phyloP scores from a whole-genome alignment of 2,797 vertebrate species.

The Parauchenoglanis ngamensis region DNA sequence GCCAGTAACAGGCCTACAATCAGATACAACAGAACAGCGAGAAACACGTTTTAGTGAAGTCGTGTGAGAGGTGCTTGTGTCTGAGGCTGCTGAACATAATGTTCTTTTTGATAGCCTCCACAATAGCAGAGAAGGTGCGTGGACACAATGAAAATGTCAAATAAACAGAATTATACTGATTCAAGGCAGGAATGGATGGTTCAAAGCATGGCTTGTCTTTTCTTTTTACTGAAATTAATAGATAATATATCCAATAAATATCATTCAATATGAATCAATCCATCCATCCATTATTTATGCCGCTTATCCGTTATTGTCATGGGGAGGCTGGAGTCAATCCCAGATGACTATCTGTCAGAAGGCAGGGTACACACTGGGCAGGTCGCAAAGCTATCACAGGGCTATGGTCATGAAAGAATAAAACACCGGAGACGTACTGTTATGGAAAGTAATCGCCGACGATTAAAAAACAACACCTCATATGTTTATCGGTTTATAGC shows the following conservation, averaged over 20 bases:
- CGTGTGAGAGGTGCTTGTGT: neutral
- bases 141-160: neutral
- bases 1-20: neutral
- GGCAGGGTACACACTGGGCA: too few species aligned
- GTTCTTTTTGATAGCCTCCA: neutral
- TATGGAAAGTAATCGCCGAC: neutral
- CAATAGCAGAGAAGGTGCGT: neutral
- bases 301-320: too few species aligned
- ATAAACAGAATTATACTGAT: neutral
- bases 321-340: too few species aligned
- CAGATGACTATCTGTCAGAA: too few species aligned
- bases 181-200: neutral
- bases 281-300: too few species aligned
- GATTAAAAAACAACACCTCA: neutral
- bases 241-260: neutral
- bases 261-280: too few species aligned
- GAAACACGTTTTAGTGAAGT: neutral
- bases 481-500: neutral
- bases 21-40: neutral
- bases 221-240: neutral
- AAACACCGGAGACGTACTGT: neutral
- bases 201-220: neutral
- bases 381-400: too few species aligned
- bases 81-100: neutral
- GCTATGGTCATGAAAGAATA: neutral